Conservation (phyloP, 2,888 invertebrate genomes). For the Gibbula magus region DNA sequence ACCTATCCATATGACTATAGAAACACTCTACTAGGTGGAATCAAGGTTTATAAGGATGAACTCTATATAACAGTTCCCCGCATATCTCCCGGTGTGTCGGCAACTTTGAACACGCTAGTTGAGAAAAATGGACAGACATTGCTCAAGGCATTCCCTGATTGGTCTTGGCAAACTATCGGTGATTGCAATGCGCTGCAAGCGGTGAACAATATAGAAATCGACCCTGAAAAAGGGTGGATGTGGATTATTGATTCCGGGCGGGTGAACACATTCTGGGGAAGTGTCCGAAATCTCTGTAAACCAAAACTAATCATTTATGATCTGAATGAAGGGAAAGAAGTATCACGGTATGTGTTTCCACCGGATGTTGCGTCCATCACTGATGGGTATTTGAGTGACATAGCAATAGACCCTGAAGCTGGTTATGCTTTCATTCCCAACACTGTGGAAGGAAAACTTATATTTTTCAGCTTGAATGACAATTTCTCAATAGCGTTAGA, state of each 20-base stretch:
- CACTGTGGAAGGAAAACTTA: conserved; percentile 49
- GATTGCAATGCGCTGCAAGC: conserved; percentile 64
- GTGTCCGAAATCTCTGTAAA: conserved; percentile 48
- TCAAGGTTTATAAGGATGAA: conserved; percentile 52
- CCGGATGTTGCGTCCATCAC: conserved; percentile 47
- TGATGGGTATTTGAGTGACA: conserved; percentile 59
- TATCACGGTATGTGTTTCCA: conserved; percentile 53
- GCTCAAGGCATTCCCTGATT: conserved; percentile 57
- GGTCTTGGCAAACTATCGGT: conserved; percentile 57
- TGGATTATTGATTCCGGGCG: conserved; percentile 64
- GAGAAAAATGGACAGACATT: conserved; percentile 32
- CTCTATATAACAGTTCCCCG: conserved; percentile 63
- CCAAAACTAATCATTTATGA: conserved; percentile 64
- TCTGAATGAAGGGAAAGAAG: conserved; percentile 42
- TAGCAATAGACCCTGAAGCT: conserved; percentile 55
- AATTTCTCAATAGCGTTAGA: conserved; percentile 49
- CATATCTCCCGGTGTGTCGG: conserved; percentile 55
- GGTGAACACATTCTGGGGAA: conserved; percentile 22
- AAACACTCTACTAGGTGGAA: conserved; percentile 55
- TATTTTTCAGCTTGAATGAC: conserved; percentile 53
- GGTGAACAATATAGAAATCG: conserved; percentile 65
- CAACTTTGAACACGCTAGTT: conserved; percentile 40
- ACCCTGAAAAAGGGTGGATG: conserved; percentile 61
- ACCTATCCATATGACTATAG: conserved; percentile 42
- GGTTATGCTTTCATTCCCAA: conserved; percentile 61